Conservation (phyloP, 2,888 invertebrate species). For the Masnerella sp. region DNA sequence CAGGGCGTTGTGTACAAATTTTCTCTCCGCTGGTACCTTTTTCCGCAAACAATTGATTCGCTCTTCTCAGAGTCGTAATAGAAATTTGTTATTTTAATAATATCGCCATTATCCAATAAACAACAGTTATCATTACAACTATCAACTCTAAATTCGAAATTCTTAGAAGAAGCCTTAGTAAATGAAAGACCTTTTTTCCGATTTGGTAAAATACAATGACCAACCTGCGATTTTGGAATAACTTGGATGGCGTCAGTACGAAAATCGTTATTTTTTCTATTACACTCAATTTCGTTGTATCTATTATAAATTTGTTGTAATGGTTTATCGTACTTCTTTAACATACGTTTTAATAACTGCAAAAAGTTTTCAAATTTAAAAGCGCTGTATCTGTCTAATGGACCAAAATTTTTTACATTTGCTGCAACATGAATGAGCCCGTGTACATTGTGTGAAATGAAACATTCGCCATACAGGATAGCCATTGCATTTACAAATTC, state of each 20-base stretch:
- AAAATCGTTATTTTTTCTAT: neutral
- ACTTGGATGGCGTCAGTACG: slow-evolving; percentile 1
- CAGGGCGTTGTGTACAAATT: slow-evolving; percentile 26
- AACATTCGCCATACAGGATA: slow-evolving; percentile 7
- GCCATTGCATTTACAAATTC: slow-evolving; percentile 24
- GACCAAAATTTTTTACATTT: slow-evolving; percentile 34
- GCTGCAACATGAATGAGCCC: slow-evolving; percentile 15
- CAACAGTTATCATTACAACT: slow-evolving; percentile 20
- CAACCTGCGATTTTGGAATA: slow-evolving; percentile 5
- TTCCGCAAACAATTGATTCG: slow-evolving; percentile 15
- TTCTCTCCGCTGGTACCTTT: slow-evolving; percentile 30
- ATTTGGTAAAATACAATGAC: slow-evolving; percentile 23
- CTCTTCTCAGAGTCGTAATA: slow-evolving; percentile 2
- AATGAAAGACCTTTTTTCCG: slow-evolving; percentile 8
- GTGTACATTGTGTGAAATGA: slow-evolving; percentile 14
- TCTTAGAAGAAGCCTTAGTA: neutral
- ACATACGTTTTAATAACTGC: slow-evolving; percentile 25
- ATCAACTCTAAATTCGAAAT: slow-evolving; percentile 16
- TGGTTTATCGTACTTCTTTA: slow-evolving; percentile 34
- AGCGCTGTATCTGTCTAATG: slow-evolving; percentile 43
- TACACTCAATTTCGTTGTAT: slow-evolving; percentile 23
- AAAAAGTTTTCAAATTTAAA: slow-evolving; percentile 50
- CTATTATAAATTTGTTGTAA: slow-evolving; percentile 45
- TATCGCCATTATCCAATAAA: slow-evolving; percentile 22
- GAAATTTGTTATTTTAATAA: slow-evolving; percentile 31